Evolutionary conservation across 2,797 vertebrate genomes (phyloP).

Genomic region (Myoxocephalus aenaeus): DNA sequence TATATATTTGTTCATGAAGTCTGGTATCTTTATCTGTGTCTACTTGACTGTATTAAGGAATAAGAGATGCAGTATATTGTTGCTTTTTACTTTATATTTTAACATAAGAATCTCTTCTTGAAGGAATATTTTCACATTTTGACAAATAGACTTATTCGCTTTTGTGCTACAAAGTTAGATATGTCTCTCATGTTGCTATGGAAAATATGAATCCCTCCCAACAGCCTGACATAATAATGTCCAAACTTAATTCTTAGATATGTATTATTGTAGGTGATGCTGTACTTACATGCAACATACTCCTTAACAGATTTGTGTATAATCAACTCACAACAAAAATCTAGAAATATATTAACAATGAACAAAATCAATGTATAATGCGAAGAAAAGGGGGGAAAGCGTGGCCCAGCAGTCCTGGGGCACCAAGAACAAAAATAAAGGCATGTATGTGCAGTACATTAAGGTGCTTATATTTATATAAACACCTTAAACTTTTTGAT

Average conservation of each 20-base stretch:
- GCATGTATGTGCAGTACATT: background rate
- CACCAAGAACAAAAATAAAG: background rate
- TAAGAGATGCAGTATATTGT: background rate
- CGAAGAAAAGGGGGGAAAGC: background rate
- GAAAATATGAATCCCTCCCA: background rate
- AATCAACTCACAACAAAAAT: background rate
- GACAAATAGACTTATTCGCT: background rate
- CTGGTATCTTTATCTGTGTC: background rate
- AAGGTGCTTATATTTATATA: background rate
- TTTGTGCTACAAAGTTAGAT: background rate
- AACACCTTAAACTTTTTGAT: background rate
- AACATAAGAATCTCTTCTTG: background rate
- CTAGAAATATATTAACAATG: background rate
- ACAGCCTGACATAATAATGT: background rate
- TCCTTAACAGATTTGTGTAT: background rate
- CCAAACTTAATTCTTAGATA: background rate
- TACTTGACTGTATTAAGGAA: background rate
- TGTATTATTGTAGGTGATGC: background rate
- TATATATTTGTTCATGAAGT: slow-evolving; percentile 4
- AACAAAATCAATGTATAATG: background rate
- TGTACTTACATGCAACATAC: background rate
- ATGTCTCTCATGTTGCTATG: background rate
- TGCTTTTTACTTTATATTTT: background rate
- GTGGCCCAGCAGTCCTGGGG: too few species aligned
- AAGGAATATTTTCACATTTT: background rate